phyloP scores from a whole-genome alignment of 2,113 vertebrate genomes.

The Tenebrosternarchus preto region DNA sequence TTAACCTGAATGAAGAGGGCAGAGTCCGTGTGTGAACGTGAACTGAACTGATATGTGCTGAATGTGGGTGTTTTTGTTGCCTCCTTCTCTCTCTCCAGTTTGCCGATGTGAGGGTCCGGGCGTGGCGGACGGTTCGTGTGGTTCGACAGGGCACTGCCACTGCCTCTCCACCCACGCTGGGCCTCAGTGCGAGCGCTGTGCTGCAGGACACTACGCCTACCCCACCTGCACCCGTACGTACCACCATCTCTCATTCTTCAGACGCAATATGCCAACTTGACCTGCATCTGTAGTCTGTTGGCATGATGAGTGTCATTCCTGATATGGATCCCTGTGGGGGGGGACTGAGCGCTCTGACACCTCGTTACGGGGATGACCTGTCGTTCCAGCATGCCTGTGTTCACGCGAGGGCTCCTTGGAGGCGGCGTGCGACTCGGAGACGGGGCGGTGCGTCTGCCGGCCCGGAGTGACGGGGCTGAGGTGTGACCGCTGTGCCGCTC shows the following conservation, averaged over 20 bases:
- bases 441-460: conserved; percentile 81
- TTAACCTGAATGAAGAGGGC: too few relatives aligned
- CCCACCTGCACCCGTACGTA: conserved; percentile 77
- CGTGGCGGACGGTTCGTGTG: conserved; percentile 65
- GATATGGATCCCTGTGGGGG: too few relatives aligned
- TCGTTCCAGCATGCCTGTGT: conserved; percentile 79
- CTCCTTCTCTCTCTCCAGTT: conserved; percentile 54
- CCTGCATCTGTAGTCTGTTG: background rate
- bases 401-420: conserved; percentile 74
- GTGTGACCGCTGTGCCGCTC: conserved; percentile 80
- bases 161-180: conserved; percentile 69
- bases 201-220: conserved; percentile 73
- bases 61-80: too few relatives aligned
- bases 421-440: conserved; percentile 65
- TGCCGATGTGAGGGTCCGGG: conserved; percentile 74
- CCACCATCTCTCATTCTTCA: background rate
- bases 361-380: too few relatives aligned
- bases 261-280: background rate
- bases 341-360: too few relatives aligned
- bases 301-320: too few relatives aligned
- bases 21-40: background rate
- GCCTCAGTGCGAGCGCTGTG: conserved; percentile 70
- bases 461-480: conserved; percentile 72
- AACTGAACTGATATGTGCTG: background rate
- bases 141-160: conserved; percentile 67